Conservation (phyloP, 1,140 invertebrate species). For the Lepidostoma basale region DNA sequence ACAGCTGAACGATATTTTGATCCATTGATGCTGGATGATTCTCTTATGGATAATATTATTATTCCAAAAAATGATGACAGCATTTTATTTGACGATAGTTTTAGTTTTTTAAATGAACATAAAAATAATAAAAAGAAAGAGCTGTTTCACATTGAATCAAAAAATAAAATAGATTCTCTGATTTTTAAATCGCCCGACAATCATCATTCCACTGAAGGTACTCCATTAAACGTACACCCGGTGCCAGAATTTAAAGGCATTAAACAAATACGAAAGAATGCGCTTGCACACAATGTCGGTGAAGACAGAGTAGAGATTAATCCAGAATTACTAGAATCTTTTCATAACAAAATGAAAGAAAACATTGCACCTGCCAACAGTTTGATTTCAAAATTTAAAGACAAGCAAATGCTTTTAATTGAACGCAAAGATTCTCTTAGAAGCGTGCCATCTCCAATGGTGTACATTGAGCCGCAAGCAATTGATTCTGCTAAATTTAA, state of each 20-base stretch:
- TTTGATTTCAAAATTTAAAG: background rate
- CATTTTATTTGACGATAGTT: constrained; percentile 21
- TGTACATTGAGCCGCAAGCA: constrained; percentile 7
- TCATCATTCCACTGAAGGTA: background rate
- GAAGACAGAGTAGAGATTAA: no score
- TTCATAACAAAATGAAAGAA: background rate
- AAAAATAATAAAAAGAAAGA: background rate
- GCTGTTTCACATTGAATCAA: background rate
- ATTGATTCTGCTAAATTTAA: no score
- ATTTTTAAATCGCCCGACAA: constrained; percentile 3
- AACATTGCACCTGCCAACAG: background rate
- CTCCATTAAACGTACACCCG: background rate
- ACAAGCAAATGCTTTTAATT: background rate
- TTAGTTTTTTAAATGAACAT: background rate
- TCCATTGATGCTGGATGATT: constrained; percentile 6
- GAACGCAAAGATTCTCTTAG: background rate
- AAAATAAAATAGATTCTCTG: constrained; percentile 12
- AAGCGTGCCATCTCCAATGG: constrained; percentile 2
- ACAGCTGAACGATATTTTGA: constrained; percentile 18
- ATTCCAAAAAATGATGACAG: background rate
- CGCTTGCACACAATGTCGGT: no score
- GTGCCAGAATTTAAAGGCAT: constrained; percentile 10
- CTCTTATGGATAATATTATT: background rate
- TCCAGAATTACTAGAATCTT: background rate
- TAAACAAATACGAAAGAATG: constrained; percentile 5